Percentiles rank a stretch among this genome's conserved stretches.
These are phyloP conservation scores for Apodemia hepburni DNA, from an alignment of 2,888 invertebrate genomes.

Conservation along the genomic window DNA sequence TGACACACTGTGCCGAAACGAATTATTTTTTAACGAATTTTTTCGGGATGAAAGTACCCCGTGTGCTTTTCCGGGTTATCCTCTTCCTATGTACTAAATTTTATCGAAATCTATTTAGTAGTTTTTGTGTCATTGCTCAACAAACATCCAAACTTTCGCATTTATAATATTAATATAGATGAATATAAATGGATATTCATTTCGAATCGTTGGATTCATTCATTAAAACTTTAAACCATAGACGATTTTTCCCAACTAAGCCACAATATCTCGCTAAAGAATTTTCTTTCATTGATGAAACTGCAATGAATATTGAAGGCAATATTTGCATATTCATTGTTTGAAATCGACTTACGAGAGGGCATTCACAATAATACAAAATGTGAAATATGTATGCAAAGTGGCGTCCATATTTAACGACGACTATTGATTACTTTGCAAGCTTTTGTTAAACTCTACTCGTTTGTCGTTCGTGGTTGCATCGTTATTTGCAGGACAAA, in stretches of 20 bases:
- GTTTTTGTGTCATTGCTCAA: no score
- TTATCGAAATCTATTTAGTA: no score
- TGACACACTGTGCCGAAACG: no score
- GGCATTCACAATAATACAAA: constrained; percentile 6
- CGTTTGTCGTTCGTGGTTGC: not conserved
- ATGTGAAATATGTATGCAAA: constrained; percentile 11
- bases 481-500: not conserved
- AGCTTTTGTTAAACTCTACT: not conserved
- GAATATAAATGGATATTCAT: not conserved
- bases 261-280: constrained; percentile 30
- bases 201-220: not conserved
- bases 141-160: no score
- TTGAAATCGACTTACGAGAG: constrained; percentile 38
- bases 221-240: not conserved
- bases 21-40: no score
- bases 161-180: no score
- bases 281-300: constrained; percentile 63
- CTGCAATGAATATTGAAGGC: constrained; percentile 67
- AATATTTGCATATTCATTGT: constrained; percentile 58
- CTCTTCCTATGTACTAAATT: no score
- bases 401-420: constrained; percentile 6
- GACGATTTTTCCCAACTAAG: constrained; percentile 4
- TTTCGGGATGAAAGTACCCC: no score
- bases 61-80: no score
- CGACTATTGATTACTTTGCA: not conserved